Percentiles rank a stretch among this genome's conserved stretches.
These are phyloP conservation scores for Iphiclides podalirius DNA, from an alignment of 2,888 invertebrate species.

Conservation along the genomic window DNA sequence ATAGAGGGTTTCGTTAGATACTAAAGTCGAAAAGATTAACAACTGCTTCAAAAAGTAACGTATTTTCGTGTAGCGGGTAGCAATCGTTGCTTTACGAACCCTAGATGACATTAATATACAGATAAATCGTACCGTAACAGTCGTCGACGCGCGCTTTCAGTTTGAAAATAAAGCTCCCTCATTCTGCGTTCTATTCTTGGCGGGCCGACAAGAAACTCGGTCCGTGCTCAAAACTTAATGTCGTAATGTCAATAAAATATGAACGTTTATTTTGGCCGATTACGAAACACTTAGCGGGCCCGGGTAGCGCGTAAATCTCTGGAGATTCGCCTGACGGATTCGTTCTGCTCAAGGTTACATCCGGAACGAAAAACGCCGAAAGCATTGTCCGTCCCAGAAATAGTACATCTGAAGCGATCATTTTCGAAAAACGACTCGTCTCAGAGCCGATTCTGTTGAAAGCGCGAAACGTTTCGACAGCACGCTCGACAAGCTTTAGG, in stretches of 20 bases:
- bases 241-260: conserved; percentile 77
- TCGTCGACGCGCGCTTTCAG: conserved; percentile 46
- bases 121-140: conserved; percentile 19
- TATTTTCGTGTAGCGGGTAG: too few species aligned
- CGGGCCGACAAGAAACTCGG: conserved; percentile 41
- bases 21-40: too few species aligned
- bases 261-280: conserved; percentile 74
- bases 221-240: conserved; percentile 59
- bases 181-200: conserved; percentile 62
- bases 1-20: too few species aligned
- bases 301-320: conserved; percentile 60
- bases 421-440: conserved; percentile 43
- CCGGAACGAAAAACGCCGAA: conserved; percentile 42
- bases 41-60: too few species aligned
- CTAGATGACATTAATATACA: conserved; percentile 17
- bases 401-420: conserved; percentile 36
- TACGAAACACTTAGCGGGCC: conserved; percentile 65
- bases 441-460: too few species aligned
- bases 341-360: conserved; percentile 65
- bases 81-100: conserved; percentile 13
- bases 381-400: conserved; percentile 62
- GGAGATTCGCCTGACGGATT: conserved; percentile 61
- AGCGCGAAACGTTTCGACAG: background rate
- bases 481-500: conserved; percentile 35
- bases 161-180: conserved; percentile 69